Conservation (phyloP, 2,797 vertebrate species). For the Pseudotriccus pelzelni region DNA sequence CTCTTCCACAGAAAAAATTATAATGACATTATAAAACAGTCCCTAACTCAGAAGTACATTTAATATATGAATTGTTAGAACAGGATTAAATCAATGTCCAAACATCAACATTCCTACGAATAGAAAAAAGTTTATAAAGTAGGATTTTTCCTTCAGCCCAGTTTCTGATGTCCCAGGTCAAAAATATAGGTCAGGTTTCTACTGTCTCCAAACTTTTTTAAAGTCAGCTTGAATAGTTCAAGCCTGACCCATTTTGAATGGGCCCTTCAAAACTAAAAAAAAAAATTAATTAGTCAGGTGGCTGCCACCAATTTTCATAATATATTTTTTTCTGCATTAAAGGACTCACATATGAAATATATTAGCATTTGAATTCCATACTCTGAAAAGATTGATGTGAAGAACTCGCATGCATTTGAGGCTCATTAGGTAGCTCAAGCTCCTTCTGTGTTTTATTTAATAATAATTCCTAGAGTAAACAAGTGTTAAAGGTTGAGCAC, state of each 20-base stretch:
- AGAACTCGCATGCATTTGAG: background rate
- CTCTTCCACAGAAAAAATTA: background rate
- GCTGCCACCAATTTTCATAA: background rate
- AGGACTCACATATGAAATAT: background rate
- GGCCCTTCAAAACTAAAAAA: background rate
- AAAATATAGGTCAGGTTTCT: conserved; percentile 20
- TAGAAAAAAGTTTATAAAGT: background rate
- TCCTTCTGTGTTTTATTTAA: background rate
- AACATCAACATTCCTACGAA: background rate
- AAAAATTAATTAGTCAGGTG: background rate
- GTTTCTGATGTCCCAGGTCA: conserved; percentile 4
- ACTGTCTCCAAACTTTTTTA: background rate
- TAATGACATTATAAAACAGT: background rate
- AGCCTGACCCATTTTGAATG: conserved; percentile 6
- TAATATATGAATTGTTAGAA: background rate
- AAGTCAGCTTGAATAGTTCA: background rate
- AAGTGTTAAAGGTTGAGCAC: background rate
- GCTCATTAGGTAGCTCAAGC: no score
- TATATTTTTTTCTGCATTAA: background rate
- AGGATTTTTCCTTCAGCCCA: background rate
- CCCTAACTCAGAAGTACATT: background rate
- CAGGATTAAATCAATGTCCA: background rate
- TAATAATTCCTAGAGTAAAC: background rate
- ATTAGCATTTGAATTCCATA: background rate
- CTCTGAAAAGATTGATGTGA: background rate